Evolutionary conservation across 2,888 invertebrate genomes (phyloP), one percentile per base, ranked within the genome.

Genomic region (Calameuta idolon): DNA sequence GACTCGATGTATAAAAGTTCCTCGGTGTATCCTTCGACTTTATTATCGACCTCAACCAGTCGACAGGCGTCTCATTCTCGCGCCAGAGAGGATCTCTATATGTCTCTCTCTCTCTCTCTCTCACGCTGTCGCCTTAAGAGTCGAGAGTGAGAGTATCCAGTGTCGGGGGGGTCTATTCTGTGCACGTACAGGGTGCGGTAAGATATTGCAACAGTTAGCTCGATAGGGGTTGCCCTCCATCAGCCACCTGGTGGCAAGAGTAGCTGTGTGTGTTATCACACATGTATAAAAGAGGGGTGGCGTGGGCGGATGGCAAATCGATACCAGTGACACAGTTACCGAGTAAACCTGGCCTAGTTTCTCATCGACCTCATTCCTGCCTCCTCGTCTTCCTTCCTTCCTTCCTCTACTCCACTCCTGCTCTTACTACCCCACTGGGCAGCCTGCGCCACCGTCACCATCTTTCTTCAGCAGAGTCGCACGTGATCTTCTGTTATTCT

Each of bases 311-410:
- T 82, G 83, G 82, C 80, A 84, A 85, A 90, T 90, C 89, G 89
- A 90, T 90, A 89, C 81, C 84, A 85, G 85, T 89, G 91, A 90
- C 91, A 90, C 85, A 89, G 87, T 91, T 91, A 90, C 91, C 90
- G 90, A 90, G 91, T 91, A 90, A 91, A 91, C 91, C 90, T 91
- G 90, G 89, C 91, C 91, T 84, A 89, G 87, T 89, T 91, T 88
- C 80, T 81, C 80, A 83, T 79, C 85, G 87, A 89, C 89, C 89
- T 88, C 89, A 86, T 88, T 88, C 87, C 83, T 81, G 75, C 82
- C 81, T 83, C 78, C 77, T 81, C 76, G 68, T 74, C 76, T 77
- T 77, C 80, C 80, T 79, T 77, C 77, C 80, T 76, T 82, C 83
- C 81, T 75, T 73, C 55, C 55, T 55, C 23, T 23, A 1, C 55